phyloP scores from a whole-genome alignment of 2,888 invertebrate species.

The Cephus pulcher region DNA sequence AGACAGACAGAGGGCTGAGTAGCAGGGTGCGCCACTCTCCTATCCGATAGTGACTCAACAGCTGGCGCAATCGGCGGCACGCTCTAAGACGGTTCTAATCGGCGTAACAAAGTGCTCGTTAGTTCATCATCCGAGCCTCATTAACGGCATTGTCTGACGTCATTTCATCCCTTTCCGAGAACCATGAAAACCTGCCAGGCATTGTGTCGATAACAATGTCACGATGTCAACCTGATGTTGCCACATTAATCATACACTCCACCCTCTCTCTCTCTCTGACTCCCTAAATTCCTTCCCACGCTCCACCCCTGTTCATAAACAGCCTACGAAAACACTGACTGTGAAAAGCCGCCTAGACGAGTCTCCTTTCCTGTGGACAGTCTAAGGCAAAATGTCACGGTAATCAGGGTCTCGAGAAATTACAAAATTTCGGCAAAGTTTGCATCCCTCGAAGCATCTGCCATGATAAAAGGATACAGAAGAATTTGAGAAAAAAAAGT shows the following conservation, averaged over 20 bases:
- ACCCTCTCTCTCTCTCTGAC: constrained; percentile 17
- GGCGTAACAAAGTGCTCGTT: constrained; percentile 18
- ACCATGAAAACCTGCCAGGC: constrained; percentile 34
- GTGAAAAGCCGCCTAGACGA: not conserved
- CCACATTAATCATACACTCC: constrained; percentile 37
- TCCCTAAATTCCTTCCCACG: not conserved
- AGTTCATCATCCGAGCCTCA: constrained; percentile 37
- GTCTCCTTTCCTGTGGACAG: not conserved
- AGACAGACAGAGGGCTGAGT: too few species aligned
- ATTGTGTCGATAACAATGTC: constrained; percentile 42
- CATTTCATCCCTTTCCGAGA: constrained; percentile 25
- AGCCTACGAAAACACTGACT: not conserved
- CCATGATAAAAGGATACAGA: not conserved
- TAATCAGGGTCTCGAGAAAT: not conserved
- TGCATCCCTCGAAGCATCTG: too few species aligned
- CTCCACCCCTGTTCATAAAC: not conserved
- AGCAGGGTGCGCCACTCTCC: too few species aligned
- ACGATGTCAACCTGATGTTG: constrained; percentile 39
- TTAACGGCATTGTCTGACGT: constrained; percentile 36
- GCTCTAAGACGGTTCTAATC: not conserved
- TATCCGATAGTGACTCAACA: too few species aligned
- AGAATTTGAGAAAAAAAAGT: not conserved
- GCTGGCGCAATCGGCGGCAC: not conserved
- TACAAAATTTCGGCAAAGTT: not conserved
- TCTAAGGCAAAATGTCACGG: not conserved